Evolutionary conservation across 2,888 invertebrate genomes (phyloP), one percentile per base, ranked within the genome.

Genomic region (Caenorhabditis doughertyi): DNA sequence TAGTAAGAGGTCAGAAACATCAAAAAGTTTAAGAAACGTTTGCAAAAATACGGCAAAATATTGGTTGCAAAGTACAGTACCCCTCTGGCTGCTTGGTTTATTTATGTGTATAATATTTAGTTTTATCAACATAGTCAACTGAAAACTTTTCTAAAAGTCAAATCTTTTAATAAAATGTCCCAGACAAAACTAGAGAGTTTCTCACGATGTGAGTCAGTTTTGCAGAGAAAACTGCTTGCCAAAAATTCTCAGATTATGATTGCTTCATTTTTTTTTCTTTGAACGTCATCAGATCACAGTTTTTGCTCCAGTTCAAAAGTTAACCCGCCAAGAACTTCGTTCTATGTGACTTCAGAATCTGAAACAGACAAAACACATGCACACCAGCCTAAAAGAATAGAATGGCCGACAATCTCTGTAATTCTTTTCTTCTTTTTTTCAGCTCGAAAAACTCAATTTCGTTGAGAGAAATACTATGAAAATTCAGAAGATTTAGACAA

Each of bases 401-500:
- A 56, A 39, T 35, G 56, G 9, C 55, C 55, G 56, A 58, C 23
- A 39, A 58, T 58, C 35, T 67, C 29, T 71, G 58, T 58, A 56
- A 68, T 71, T 58, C 47, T 53, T 23, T 42, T 42, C n/a, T 53
- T 53, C n/a, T 35, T 29, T 70, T 64, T 42, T 42, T 27, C 42
- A 64, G 62, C 11, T n/a, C n/a, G n/a, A n/a, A 32, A 53, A 73
- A 64, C 62, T 51, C 8, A 64, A 62, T 72, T 51, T 35, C 1
- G 13, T 9, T 9, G 51, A 25, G 29, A 16, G 29, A 23, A 39
- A 49, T 9, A 23, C 1, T 51, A 39, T 51, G 32, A 0, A 21
- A 23, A 49, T 35, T 9, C 11, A 13, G 51, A 27, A 51, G 60
- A 62, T 51, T 39, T 42, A 62, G 44, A 64, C 29, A 18, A 25